Conservation (phyloP, 2,113 vertebrate genomes). For the Lycaon pictus region DNA sequence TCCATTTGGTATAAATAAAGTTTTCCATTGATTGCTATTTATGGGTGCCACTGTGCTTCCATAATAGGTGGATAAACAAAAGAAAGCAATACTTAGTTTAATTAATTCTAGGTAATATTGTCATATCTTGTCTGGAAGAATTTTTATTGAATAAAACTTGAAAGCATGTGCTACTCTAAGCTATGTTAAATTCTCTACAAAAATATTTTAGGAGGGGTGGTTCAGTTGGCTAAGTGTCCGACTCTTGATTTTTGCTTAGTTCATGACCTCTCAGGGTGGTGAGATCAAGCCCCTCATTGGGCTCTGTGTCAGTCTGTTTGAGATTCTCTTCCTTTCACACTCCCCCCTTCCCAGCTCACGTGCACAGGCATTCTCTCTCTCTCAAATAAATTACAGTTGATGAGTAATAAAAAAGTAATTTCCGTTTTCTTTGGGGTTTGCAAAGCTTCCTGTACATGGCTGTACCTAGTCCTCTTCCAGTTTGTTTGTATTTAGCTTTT, state of each 20-base stretch:
- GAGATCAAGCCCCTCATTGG: neutral
- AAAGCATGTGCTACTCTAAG: neutral
- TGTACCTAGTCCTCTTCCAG: constrained; percentile 37
- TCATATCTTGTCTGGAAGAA: constrained; percentile 51
- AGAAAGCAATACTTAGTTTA: neutral
- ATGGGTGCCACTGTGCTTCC: neutral
- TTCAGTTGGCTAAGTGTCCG: neutral
- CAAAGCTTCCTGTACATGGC: constrained; percentile 47
- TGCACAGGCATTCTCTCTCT: neutral
- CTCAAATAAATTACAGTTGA: constrained; percentile 4
- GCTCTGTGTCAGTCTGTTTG: neutral
- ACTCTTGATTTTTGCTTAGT: neutral
- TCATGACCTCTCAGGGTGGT: neutral
- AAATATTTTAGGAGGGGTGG: neutral
- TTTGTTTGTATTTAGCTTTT: constrained; percentile 69
- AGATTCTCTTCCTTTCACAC: neutral
- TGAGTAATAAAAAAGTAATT: constrained; percentile 58
- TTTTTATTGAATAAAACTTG: constrained; percentile 65
- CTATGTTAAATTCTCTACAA: constrained; percentile 52
- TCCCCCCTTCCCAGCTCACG: neutral
- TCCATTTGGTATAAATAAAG: constrained; percentile 35
- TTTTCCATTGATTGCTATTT: constrained; percentile 28
- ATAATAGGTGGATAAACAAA: constrained; percentile 2
- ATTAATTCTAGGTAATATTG: constrained; percentile 47
- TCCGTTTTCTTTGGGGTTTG: constrained; percentile 55